Conservation (phyloP, 2,888 invertebrate species). For the Apeira syringaria region DNA sequence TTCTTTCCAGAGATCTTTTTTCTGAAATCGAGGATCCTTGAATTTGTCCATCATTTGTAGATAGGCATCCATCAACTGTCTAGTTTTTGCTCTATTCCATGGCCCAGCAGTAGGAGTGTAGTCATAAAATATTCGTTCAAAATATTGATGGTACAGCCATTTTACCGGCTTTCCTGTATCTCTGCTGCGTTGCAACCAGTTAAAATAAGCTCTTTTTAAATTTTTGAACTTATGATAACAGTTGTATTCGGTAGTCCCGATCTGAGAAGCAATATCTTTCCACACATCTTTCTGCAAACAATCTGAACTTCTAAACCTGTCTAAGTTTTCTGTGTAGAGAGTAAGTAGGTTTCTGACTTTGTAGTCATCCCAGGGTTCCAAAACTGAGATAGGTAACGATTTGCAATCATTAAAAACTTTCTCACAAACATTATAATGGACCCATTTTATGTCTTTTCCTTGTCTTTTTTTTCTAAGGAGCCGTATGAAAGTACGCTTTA, state of each 20-base stretch:
- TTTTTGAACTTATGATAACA: conserved; percentile 76
- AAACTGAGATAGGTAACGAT: conserved; percentile 47
- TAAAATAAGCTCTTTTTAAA: conserved; percentile 68
- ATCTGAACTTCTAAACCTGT: conserved; percentile 54
- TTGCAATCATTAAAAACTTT: conserved; percentile 71
- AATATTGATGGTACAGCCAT: conserved; percentile 70
- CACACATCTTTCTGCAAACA: conserved; percentile 70
- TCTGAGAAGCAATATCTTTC: conserved; percentile 63
- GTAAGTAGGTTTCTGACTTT: conserved; percentile 59
- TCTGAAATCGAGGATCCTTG: conserved; percentile 61
- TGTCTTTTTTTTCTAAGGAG: conserved; percentile 66
- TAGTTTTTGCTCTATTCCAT: conserved; percentile 64
- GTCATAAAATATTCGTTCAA: conserved; percentile 70
- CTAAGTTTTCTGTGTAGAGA: conserved; percentile 66
- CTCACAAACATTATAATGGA: conserved; percentile 66
- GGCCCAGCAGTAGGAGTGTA: conserved; percentile 55
- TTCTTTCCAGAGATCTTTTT: conserved; percentile 72
- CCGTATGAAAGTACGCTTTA: conserved; percentile 67
- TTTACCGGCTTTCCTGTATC: conserved; percentile 61
- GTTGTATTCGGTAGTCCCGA: conserved; percentile 67
- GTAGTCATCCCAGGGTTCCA: conserved; percentile 71
- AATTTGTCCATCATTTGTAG: conserved; percentile 65
- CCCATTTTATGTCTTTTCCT: conserved; percentile 73
- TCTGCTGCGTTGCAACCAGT: conserved; percentile 57
- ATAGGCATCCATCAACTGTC: conserved; percentile 59